A percentile compares a stretch with the other conserved stretches of the same genome.
These are phyloP conservation scores for Motacilla alba DNA, from an alignment of 2,113 vertebrate species.

Conservation along the genomic window DNA sequence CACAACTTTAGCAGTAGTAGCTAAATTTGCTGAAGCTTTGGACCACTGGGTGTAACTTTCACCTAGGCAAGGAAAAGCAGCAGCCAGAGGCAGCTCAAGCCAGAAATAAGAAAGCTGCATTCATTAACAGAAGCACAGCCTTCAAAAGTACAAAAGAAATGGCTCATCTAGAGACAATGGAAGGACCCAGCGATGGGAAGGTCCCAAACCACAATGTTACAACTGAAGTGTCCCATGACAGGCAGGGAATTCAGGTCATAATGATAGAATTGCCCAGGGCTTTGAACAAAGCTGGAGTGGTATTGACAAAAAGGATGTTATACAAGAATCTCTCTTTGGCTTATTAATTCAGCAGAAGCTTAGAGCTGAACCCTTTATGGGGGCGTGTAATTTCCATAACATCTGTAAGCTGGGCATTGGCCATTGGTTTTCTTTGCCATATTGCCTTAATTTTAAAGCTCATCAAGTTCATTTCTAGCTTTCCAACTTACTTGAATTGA, in stretches of 20 bases:
- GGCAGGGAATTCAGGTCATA: neutral
- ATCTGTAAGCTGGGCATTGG: neutral
- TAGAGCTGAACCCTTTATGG: neutral
- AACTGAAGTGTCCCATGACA: accelerated
- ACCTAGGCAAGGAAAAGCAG: neutral
- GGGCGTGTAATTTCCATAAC: neutral
- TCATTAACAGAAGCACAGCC: neutral
- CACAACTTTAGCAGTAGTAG: neutral
- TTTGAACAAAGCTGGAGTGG: neutral
- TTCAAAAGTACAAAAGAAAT: neutral
- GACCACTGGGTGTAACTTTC: accelerated
- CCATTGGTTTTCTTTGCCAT: neutral
- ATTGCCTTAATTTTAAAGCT: neutral
- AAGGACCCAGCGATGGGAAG: neutral
- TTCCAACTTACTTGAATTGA: neutral
- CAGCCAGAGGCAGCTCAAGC: neutral
- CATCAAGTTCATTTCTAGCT: neutral
- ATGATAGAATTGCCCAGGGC: neutral
- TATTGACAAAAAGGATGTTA: neutral
- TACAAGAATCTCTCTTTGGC: neutral
- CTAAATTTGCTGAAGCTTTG: neutral
- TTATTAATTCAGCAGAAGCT: neutral
- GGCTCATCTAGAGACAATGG: neutral
- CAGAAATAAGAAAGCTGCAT: neutral
- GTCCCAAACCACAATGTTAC: neutral